A percentile compares a stretch with the other conserved stretches of the same genome.
Conservation (phyloP, 2,888 invertebrate genomes). For the Agonopterix alstromeriana region DNA sequence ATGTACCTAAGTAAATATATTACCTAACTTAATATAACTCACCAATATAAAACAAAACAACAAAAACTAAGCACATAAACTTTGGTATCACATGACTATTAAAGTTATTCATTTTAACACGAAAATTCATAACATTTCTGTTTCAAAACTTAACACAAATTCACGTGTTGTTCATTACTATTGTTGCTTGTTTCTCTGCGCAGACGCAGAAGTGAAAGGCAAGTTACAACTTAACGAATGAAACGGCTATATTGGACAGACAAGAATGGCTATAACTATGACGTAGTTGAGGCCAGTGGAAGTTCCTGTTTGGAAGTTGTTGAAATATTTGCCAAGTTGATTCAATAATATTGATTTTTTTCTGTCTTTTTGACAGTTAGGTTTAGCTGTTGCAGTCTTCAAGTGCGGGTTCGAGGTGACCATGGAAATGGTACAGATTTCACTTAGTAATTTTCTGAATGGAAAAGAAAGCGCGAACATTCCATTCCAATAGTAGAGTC, state of each 20-base stretch:
- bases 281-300: slow-evolving; percentile 21
- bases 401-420: too few species aligned
- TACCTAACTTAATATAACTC: slow-evolving; percentile 14
- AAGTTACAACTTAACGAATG: slow-evolving; percentile 31
- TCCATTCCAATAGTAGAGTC: too few species aligned
- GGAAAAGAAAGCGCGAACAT: too few species aligned
- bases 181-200: slow-evolving; percentile 2
- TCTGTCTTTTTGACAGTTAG: too few species aligned
- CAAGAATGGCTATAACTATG: slow-evolving; percentile 6
- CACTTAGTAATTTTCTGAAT: too few species aligned
- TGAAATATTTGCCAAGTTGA: too few species aligned
- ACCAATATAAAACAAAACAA: slow-evolving; percentile 37
- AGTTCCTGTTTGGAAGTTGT: neutral
- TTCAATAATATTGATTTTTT: too few species aligned
- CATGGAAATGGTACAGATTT: too few species aligned
- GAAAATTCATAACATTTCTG: slow-evolving; percentile 11
- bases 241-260: slow-evolving; percentile 19
- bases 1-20: too few species aligned
- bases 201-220: slow-evolving; percentile 57
- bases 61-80: slow-evolving; percentile 41
- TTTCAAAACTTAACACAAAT: neutral
- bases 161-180: neutral
- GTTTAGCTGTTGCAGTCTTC: too few species aligned
- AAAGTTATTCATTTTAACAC: slow-evolving; percentile 33
- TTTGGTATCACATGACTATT: slow-evolving; percentile 57